Conservation (phyloP, 1,140 invertebrate species). For the Triops cancriformis region DNA sequence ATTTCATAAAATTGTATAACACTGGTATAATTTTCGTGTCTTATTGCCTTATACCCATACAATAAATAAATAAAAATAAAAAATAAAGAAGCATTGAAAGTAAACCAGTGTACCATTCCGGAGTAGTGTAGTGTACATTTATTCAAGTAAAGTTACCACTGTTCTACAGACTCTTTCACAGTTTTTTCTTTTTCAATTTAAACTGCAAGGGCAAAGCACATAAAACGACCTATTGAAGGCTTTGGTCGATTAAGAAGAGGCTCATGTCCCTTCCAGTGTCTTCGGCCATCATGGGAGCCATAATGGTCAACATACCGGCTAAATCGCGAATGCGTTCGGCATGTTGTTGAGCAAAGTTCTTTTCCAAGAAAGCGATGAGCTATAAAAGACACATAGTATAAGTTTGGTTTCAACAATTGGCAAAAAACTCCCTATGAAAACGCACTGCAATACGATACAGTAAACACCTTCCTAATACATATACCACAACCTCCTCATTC, state of each 20-base stretch:
- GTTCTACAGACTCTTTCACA: neutral
- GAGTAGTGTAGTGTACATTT: neutral
- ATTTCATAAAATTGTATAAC: too few relatives aligned
- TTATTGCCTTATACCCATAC: too few relatives aligned
- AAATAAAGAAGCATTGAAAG: too few relatives aligned
- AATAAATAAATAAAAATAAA: too few relatives aligned
- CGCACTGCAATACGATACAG: too few relatives aligned
- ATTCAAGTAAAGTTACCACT: neutral
- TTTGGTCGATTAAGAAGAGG: slow-evolving; percentile 25
- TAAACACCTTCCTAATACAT: too few relatives aligned
- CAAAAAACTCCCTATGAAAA: too few relatives aligned
- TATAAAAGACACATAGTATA: neutral
- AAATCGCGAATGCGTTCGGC: slow-evolving; percentile 15
- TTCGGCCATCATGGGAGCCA: slow-evolving; percentile 24
- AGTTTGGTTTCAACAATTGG: too few relatives aligned
- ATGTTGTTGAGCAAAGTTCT: slow-evolving; percentile 16
- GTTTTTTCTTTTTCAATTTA: neutral
- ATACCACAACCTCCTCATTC: too few relatives aligned
- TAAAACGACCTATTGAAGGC: neutral
- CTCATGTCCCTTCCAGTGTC: slow-evolving; percentile 23
- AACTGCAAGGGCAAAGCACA: neutral
- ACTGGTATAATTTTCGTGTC: too few relatives aligned
- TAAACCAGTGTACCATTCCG: neutral
- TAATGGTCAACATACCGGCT: slow-evolving; percentile 19
- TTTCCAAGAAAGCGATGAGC: slow-evolving; percentile 23